Conservation (phyloP, 2,797 vertebrate genomes). For the Leucoraja ocellata region DNA sequence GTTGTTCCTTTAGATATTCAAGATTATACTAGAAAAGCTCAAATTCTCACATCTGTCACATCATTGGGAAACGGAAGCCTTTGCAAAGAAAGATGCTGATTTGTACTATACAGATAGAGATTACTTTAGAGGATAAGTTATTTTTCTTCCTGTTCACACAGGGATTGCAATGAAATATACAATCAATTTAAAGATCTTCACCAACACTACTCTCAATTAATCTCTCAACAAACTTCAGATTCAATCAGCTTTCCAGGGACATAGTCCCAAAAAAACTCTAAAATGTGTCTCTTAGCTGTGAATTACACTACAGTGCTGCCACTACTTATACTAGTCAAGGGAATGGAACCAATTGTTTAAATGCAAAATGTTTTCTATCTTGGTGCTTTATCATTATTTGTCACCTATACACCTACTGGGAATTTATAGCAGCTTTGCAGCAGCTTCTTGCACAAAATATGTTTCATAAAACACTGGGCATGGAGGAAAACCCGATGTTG, state of each 20-base stretch:
- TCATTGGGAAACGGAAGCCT: not conserved
- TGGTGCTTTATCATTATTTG: conserved; percentile 4
- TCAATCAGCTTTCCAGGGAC: conserved; percentile 18
- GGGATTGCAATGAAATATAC: not conserved
- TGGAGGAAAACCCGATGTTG: not conserved
- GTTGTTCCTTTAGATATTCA: too few relatives aligned
- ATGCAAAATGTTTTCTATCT: not conserved
- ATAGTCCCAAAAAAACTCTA: not conserved
- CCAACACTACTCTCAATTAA: not conserved
- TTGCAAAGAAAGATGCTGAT: not conserved
- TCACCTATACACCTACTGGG: not conserved
- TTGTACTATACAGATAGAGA: not conserved
- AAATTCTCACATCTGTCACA: not conserved
- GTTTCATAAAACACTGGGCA: not conserved
- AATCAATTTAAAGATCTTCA: not conserved
- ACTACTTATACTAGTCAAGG: not conserved
- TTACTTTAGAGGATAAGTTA: not conserved
- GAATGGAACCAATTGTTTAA: not conserved
- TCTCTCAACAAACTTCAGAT: not conserved
- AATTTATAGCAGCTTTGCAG: not conserved
- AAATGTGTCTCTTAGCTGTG: not conserved
- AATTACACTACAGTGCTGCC: not conserved
- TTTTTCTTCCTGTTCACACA: not conserved
- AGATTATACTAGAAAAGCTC: not conserved
- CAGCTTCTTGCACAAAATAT: not conserved